Conservation (phyloP, 2,797 vertebrate genomes). For the Cyclura pinguis region DNA sequence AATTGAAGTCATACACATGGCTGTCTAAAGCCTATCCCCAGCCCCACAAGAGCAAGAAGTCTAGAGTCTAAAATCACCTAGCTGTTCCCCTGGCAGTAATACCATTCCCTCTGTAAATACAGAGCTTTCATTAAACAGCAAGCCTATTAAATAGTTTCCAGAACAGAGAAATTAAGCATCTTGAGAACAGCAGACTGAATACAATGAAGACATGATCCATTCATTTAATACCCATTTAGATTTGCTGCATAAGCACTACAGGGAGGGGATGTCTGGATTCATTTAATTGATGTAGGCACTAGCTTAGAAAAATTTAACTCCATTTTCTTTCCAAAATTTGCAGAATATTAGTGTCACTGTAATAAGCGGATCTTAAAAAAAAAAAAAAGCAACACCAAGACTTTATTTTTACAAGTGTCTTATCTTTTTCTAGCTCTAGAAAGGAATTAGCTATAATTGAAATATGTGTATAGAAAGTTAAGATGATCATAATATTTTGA, state of each 20-base stretch:
- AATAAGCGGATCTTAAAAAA: slow-evolving; percentile 2
- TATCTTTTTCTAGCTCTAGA: neutral
- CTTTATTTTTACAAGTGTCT: neutral
- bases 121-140: slow-evolving; percentile 36
- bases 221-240: slow-evolving; percentile 45
- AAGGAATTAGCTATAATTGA: neutral
- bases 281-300: slow-evolving; percentile 23
- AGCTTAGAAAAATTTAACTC: slow-evolving; percentile 55
- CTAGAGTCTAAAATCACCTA: neutral
- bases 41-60: neutral
- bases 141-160: neutral
- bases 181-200: slow-evolving; percentile 12
- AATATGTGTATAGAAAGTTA: fast-evolving
- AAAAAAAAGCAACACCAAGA: slow-evolving; percentile 12
- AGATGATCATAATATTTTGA: neutral
- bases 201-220: slow-evolving; percentile 43
- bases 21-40: neutral
- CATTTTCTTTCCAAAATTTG: slow-evolving; percentile 47
- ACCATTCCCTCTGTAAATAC: slow-evolving; percentile 8
- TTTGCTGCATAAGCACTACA: slow-evolving; percentile 39
- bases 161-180: slow-evolving; percentile 19
- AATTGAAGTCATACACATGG: neutral
- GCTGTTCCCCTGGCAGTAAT: neutral
- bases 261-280: slow-evolving; percentile 46
- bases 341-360: slow-evolving; percentile 30